Conservation (phyloP, 2,888 invertebrate genomes). For the Stictocephala bisonia region DNA sequence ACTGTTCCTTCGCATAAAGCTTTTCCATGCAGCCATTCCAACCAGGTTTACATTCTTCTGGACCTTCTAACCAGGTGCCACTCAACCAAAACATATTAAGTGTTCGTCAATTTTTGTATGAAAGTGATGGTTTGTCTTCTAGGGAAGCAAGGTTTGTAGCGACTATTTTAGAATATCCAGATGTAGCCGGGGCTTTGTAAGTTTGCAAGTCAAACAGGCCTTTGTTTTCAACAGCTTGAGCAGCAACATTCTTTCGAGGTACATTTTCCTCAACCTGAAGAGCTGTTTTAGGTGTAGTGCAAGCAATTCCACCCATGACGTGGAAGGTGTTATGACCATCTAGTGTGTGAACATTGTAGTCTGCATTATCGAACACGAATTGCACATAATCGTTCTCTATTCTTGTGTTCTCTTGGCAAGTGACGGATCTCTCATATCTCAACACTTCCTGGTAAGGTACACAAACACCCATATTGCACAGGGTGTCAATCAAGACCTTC, state of each 20-base stretch:
- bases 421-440: conserved; percentile 8
- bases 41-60: neutral
- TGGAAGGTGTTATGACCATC: conserved; percentile 4
- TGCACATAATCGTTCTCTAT: neutral
- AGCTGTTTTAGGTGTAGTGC: conserved; percentile 8
- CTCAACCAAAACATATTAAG: too few species aligned
- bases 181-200: neutral
- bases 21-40: neutral
- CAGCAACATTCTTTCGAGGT: conserved; percentile 17
- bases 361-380: neutral
- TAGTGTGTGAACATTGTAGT: conserved; percentile 3
- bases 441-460: neutral
- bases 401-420: conserved; percentile 1
- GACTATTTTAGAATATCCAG: neutral
- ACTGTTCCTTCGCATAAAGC: too few species aligned
- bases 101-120: neutral
- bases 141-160: too few species aligned
- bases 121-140: neutral
- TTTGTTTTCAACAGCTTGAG: conserved; percentile 1
- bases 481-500: conserved; percentile 3
- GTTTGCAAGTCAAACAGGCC: conserved; percentile 7
- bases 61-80: neutral
- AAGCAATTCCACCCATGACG: conserved; percentile 23
- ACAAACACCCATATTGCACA: neutral
- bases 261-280: conserved; percentile 4